These are phyloP conservation scores for Otis tarda DNA, from an alignment of 2,113 vertebrate genomes.

Conservation along the genomic window DNA sequence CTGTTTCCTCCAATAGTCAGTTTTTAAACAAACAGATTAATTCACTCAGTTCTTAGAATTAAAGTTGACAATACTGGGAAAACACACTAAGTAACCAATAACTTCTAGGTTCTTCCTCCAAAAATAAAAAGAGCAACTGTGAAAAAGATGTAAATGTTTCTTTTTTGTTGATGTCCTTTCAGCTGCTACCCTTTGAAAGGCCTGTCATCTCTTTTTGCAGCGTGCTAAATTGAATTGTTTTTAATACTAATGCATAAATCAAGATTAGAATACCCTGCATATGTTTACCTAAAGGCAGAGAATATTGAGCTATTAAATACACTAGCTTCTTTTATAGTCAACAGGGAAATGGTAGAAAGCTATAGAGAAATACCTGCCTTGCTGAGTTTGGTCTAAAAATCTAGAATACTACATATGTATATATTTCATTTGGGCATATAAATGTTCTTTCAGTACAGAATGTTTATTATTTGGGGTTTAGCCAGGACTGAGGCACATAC, in stretches of 20 bases:
- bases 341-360: neutral
- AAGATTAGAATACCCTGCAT: neutral
- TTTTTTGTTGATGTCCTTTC: neutral
- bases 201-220: neutral
- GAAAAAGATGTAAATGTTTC: neutral
- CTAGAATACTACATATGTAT: neutral
- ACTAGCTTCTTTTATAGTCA: neutral
- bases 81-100: neutral
- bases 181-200: neutral
- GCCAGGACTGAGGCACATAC: neutral
- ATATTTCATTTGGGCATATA: neutral
- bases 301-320: neutral
- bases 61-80: neutral
- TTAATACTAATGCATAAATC: neutral
- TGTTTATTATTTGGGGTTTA: neutral
- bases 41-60: neutral
- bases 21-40: neutral
- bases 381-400: neutral
- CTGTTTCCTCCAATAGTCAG: neutral
- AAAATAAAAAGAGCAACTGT: neutral
- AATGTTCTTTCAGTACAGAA: neutral
- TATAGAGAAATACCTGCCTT: neutral
- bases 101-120: neutral
- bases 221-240: neutral
- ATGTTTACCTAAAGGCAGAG: neutral